Conservation (phyloP, 92 coral and sea anemone genomes). For the Nematostella vectensis region DNA sequence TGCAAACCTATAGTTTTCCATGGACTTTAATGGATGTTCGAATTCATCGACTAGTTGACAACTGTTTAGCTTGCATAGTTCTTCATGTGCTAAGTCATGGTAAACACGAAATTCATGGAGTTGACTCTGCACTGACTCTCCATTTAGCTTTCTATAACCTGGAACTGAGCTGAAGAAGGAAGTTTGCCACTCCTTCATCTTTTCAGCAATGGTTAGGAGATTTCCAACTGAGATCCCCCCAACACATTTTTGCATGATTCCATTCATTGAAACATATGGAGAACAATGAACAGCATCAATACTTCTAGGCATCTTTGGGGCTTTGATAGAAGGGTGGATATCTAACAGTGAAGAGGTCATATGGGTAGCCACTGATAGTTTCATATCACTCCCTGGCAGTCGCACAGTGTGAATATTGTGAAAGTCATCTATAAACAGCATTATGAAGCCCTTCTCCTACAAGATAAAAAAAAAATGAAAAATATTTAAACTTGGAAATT, state of each 20-base stretch:
- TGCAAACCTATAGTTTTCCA: slow-evolving; percentile 29
- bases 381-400: slow-evolving; percentile 24
- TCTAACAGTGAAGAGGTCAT: slow-evolving; percentile 37
- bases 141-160: not conserved
- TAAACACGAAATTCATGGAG: slow-evolving; percentile 10
- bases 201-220: not conserved
- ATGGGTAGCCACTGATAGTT: slow-evolving; percentile 44
- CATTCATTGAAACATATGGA: slow-evolving; percentile 4
- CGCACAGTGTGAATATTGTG: slow-evolving; percentile 39
- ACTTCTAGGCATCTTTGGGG: slow-evolving; percentile 6
- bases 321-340: slow-evolving; percentile 23
- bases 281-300: slow-evolving; percentile 6
- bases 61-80: slow-evolving; percentile 17
- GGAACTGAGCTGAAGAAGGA: not conserved
- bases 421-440: slow-evolving; percentile 31
- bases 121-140: not conserved
- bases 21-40: slow-evolving; percentile 31
- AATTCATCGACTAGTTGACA: slow-evolving; percentile 39
- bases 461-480: not conserved
- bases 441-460: slow-evolving; percentile 12
- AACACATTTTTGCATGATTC: slow-evolving; percentile 3
- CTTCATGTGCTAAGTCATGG: slow-evolving; percentile 18
- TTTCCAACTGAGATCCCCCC: slow-evolving; percentile 15
- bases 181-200: not conserved
- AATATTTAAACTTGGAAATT: too few species aligned